Evolutionary conservation across 1,140 invertebrate genomes (phyloP).

Genomic region (Babylonia areolata): DNA sequence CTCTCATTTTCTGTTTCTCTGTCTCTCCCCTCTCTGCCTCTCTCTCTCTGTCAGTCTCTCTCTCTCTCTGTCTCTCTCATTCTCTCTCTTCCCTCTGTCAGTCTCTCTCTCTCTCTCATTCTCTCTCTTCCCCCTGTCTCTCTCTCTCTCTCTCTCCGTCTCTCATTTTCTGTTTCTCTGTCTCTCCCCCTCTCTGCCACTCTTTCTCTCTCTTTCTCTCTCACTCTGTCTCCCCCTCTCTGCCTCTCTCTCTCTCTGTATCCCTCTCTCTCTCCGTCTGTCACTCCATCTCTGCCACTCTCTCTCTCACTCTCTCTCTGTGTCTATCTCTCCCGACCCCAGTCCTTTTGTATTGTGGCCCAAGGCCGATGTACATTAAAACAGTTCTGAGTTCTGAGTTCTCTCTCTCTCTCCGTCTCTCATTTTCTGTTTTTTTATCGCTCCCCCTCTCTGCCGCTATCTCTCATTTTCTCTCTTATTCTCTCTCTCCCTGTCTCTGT

Average conservation of each 20-base stretch:
- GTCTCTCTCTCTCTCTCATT: slow-evolving; percentile 2
- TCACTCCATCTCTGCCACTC: neutral
- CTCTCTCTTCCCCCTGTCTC: neutral
- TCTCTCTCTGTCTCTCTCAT: neutral
- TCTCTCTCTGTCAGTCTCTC: neutral
- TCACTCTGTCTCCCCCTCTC: neutral
- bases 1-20: neutral
- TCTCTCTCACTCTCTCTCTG: neutral
- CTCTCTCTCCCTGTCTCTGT: neutral
- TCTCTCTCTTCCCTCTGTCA: slow-evolving; percentile 2
- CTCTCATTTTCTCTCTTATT: neutral
- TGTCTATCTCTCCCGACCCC: neutral
- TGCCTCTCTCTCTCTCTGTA: neutral
- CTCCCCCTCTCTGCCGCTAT: slow-evolving; percentile 4
- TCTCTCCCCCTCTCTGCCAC: neutral
- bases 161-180: neutral
- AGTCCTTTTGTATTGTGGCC: too few species aligned
- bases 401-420: neutral
- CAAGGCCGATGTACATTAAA: too few species aligned
- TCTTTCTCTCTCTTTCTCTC: neutral
- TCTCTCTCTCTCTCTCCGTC: neutral
- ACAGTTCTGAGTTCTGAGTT: too few species aligned
- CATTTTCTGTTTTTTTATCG: neutral
- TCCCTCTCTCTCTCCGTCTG: neutral
- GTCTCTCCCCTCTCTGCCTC: neutral